Percentiles rank a stretch among this genome's conserved stretches.
Evolutionary conservation across 2,888 invertebrate genomes (phyloP).

Genomic region (Smittia aterrima): DNA sequence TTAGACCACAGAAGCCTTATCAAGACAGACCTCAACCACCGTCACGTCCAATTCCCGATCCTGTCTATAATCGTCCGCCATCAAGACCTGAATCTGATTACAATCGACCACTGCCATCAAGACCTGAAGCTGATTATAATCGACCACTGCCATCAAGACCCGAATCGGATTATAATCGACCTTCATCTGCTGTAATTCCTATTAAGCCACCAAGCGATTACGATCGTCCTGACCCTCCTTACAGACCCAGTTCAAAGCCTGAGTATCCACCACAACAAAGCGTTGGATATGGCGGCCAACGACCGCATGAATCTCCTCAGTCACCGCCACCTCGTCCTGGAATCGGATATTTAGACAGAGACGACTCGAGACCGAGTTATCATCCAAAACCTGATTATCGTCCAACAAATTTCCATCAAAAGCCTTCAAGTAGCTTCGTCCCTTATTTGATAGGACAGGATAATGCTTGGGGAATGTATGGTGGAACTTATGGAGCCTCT

Average conservation of each 20-base stretch:
- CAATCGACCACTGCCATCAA: not conserved
- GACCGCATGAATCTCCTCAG: not conserved
- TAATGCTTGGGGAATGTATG: slow-evolving; percentile 60
- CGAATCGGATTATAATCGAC: not conserved
- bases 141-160: not conserved
- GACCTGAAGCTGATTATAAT: not conserved
- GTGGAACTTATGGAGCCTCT: slow-evolving; percentile 60
- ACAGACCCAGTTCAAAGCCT: slow-evolving; percentile 17
- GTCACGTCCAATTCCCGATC: slow-evolving; percentile 11
- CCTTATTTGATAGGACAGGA: slow-evolving; percentile 60
- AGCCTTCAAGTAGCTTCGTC: slow-evolving; percentile 53
- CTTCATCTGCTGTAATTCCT: not conserved
- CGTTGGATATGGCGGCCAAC: not conserved
- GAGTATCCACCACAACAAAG: slow-evolving; percentile 12
- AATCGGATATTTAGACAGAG: slow-evolving; percentile 40
- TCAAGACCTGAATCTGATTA: slow-evolving; percentile 3
- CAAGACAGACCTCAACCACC: slow-evolving; percentile 11
- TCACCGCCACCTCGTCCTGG: slow-evolving; percentile 20
- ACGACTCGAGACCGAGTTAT: slow-evolving; percentile 38
- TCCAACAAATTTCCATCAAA: slow-evolving; percentile 46
- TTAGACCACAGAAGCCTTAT: not conserved
- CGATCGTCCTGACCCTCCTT: slow-evolving; percentile 34
- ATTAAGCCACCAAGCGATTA: slow-evolving; percentile 10
- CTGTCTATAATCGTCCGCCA: not conserved
- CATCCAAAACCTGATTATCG: slow-evolving; percentile 39